Evolutionary conservation across 2,113 vertebrate genomes (phyloP).

Genomic region (Fulica atra): DNA sequence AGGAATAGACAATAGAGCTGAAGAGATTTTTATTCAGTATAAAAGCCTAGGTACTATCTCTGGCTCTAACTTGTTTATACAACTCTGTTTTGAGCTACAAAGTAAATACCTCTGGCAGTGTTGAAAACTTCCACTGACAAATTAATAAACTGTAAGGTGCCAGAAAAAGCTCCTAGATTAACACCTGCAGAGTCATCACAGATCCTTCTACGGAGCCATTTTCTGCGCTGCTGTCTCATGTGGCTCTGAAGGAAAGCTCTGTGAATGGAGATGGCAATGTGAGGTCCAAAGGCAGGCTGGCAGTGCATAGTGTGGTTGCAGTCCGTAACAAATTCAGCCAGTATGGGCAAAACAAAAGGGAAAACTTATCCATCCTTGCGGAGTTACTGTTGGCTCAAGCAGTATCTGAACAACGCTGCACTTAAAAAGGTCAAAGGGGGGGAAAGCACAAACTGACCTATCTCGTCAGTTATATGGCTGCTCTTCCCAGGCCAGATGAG

Average conservation of each 20-base stretch:
- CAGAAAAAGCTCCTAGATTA: background rate
- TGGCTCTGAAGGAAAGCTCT: background rate
- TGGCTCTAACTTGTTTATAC: background rate
- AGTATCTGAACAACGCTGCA: background rate
- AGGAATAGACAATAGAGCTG: background rate
- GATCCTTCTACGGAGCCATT: background rate
- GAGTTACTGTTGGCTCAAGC: background rate
- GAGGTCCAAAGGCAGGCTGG: background rate
- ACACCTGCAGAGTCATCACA: background rate
- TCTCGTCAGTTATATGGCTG: background rate
- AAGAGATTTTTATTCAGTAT: background rate
- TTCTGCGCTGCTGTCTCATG: background rate
- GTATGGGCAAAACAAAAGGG: accelerated
- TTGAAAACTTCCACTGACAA: background rate
- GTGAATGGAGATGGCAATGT: background rate
- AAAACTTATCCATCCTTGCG: background rate
- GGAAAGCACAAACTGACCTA: background rate
- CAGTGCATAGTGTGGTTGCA: background rate
- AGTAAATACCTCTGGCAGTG: background rate
- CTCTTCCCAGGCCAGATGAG: background rate
- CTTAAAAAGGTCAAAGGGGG: background rate
- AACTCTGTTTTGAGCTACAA: background rate
- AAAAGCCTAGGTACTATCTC: background rate
- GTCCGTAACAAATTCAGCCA: background rate
- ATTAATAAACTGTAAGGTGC: background rate